Conservation (phyloP, 2,797 vertebrate genomes). For the Chloroceryle inda region DNA sequence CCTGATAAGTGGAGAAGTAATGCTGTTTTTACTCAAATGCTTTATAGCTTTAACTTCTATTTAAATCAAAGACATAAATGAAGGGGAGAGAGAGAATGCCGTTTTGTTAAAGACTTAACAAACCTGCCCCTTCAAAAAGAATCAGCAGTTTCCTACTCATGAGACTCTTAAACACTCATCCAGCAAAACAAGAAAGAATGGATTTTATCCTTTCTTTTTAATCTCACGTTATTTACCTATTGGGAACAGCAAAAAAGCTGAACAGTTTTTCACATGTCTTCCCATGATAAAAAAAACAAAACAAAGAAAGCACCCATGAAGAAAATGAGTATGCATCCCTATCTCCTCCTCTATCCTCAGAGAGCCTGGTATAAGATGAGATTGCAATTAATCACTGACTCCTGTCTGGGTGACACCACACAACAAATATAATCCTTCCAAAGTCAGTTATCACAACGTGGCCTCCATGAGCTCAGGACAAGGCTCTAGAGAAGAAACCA, state of each 20-base stretch:
- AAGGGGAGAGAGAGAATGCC: neutral
- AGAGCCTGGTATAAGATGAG: neutral
- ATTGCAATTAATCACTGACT: neutral
- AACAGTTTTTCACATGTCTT: neutral
- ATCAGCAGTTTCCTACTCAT: neutral
- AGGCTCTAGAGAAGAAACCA: neutral
- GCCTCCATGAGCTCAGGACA: neutral
- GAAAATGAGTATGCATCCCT: neutral
- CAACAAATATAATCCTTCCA: neutral
- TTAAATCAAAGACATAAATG: slow-evolving; percentile 10
- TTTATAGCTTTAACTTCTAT: neutral
- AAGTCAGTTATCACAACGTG: neutral
- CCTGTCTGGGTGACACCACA: neutral
- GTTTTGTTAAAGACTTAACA: slow-evolving; percentile 31
- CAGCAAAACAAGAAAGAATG: slow-evolving; percentile 24
- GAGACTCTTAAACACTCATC: neutral
- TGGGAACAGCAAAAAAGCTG: neutral
- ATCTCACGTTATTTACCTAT: neutral
- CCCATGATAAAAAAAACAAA: neutral
- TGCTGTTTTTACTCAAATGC: neutral
- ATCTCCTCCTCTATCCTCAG: neutral
- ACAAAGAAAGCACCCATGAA: neutral
- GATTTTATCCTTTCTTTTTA: slow-evolving; percentile 20
- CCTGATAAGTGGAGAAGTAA: neutral
- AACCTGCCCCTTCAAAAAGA: slow-evolving; percentile 22